These are phyloP conservation scores for Notothenia rossii DNA, from an alignment of 2,113 vertebrate genomes.

Conservation along the genomic window DNA sequence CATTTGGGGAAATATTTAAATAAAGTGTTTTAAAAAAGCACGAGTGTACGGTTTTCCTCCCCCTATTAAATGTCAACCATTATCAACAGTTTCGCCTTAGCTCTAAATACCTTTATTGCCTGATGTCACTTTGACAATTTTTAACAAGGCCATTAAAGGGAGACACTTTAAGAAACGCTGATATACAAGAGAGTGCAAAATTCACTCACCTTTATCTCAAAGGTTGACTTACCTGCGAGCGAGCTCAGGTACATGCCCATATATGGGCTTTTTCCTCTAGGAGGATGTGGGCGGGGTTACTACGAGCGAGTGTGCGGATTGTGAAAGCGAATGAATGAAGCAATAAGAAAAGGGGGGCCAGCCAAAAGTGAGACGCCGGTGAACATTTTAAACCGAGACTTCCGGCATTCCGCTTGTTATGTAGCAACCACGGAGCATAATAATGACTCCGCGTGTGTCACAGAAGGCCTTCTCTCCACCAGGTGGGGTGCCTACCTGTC, in stretches of 20 bases:
- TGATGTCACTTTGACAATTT: background rate
- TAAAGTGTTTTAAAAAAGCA: too few relatives aligned
- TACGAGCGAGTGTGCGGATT: background rate
- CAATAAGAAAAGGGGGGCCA: conserved; percentile 53
- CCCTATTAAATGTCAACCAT: background rate
- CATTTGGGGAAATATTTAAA: too few relatives aligned
- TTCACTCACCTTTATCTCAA: background rate
- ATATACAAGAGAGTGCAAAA: background rate
- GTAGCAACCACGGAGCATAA: conserved; percentile 43
- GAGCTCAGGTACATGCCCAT: conserved; percentile 56
- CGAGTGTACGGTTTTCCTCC: background rate
- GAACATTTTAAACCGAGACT: conserved; percentile 52
- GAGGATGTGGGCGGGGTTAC: conserved; percentile 40
- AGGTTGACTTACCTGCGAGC: conserved; percentile 25
- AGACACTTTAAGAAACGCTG: background rate
- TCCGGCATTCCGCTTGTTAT: conserved; percentile 35
- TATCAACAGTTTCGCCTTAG: background rate
- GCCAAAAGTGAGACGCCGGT: conserved; percentile 1
- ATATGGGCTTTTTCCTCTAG: conserved; percentile 65
- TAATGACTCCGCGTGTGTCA: conserved; percentile 56
- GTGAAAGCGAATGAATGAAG: conserved; percentile 54
- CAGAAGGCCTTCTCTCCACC: conserved; percentile 37
- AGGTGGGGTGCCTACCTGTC: conserved; percentile 57
- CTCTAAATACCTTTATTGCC: background rate
- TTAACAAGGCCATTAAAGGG: conserved; percentile 6